Percentiles rank a stretch among this genome's conserved stretches.
Evolutionary conservation across 1,140 invertebrate species (phyloP).

Genomic region (Lordiphosa clarofinis): DNA sequence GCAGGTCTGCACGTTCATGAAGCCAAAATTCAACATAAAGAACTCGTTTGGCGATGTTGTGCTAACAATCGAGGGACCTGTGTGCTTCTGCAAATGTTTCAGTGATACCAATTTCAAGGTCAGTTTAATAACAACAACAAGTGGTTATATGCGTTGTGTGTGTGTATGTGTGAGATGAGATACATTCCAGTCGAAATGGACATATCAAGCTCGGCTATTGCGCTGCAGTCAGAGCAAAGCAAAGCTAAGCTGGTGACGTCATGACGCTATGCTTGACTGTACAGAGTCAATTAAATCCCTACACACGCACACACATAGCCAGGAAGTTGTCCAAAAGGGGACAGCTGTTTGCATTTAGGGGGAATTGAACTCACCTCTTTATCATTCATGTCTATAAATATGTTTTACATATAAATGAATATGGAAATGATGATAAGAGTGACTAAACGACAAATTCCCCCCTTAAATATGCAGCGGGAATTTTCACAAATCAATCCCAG

Average conservation of each 20-base stretch:
- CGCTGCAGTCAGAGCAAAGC: neutral
- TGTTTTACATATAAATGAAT: too few relatives aligned
- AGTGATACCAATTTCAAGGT: slow-evolving; percentile 82
- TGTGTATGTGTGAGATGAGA: neutral
- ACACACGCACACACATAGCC: too few relatives aligned
- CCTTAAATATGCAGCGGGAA: too few relatives aligned
- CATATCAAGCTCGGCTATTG: slow-evolving; percentile 21
- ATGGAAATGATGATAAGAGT: too few relatives aligned
- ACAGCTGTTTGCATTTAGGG: too few relatives aligned
- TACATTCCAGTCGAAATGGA: slow-evolving; percentile 2
- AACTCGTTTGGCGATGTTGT: slow-evolving; percentile 84
- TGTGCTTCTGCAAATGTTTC: slow-evolving; percentile 83
- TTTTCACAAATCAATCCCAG: too few relatives aligned
- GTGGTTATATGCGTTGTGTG: slow-evolving; percentile 21
- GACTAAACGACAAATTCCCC: too few relatives aligned
- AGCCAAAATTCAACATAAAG: slow-evolving; percentile 85
- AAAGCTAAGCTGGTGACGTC: slow-evolving; percentile 44
- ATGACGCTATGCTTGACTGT: slow-evolving; percentile 47
- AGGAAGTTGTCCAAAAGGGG: too few relatives aligned
- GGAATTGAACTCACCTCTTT: too few relatives aligned
- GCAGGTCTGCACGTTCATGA: slow-evolving; percentile 86
- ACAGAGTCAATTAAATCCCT: slow-evolving; percentile 44
- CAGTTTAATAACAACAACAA: slow-evolving; percentile 42
- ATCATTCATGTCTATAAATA: too few relatives aligned
- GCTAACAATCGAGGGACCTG: slow-evolving; percentile 86